Percentiles rank a stretch among this genome's conserved stretches.
Evolutionary conservation across 2,113 vertebrate species (phyloP).

Genomic region (Aegithalos caudatus): DNA sequence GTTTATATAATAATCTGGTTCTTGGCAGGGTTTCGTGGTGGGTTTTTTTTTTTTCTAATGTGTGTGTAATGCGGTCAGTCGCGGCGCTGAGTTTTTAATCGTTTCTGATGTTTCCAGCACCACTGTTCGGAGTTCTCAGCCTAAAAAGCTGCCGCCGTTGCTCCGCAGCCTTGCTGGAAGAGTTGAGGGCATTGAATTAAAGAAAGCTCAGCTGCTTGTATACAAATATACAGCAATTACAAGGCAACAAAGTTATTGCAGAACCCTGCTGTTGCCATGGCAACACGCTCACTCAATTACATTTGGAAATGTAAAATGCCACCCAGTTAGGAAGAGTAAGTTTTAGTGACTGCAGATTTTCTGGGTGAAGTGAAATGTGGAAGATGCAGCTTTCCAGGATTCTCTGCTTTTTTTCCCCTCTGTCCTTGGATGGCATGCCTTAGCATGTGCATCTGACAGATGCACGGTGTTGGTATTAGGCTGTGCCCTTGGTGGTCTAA

Average conservation of each 20-base stretch:
- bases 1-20: slow-evolving; percentile 59
- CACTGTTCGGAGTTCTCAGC: background rate
- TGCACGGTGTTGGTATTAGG: accelerated
- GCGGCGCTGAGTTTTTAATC: background rate
- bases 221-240: slow-evolving; percentile 63
- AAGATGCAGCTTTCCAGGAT: slow-evolving; percentile 20
- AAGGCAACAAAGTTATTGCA: slow-evolving; percentile 69
- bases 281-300: slow-evolving; percentile 59
- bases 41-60: background rate
- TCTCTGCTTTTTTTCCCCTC: background rate
- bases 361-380: background rate
- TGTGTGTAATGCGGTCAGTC: background rate
- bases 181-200: slow-evolving; percentile 51
- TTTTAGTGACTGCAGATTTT: slow-evolving; percentile 38
- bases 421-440: background rate
- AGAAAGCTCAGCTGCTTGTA: slow-evolving; percentile 65
- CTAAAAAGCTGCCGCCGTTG: background rate
- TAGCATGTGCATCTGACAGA: background rate
- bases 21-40: background rate
- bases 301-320: slow-evolving; percentile 67
- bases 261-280: slow-evolving; percentile 55
- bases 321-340: slow-evolving; percentile 65
- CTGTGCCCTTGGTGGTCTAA: background rate
- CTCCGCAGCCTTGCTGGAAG: background rate
- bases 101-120: background rate